Base-by-base conservation (phyloP, 1,140 invertebrate genomes). In the Cydia strobilella region DNA sequence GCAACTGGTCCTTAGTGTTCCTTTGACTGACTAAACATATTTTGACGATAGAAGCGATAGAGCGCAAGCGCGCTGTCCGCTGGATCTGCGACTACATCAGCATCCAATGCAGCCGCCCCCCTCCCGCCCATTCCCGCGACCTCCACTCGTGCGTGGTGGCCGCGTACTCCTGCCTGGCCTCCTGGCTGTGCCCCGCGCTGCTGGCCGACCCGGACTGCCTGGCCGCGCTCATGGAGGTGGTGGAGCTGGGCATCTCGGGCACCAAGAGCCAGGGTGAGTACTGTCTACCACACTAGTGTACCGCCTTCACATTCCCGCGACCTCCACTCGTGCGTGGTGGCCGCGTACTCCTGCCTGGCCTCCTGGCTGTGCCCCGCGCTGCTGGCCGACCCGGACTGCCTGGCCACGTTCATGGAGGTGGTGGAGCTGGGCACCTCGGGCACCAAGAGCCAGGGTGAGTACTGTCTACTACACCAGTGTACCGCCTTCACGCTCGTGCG, bases 71-170 rank as follows among this genome's bases (percentile, higher is more conserved):
- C 84, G 97, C 98, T n/a, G 97, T 99, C 4, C 98, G 99, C 88
- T 98, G 98, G 98, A 95, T 99, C 73, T 98, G 98, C 93, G 98
- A 99, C 94, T 99, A 99, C 89, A 99, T 99, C 82, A 96, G 97
- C 31, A 97, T 96, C 89, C 99, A 99, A 93, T 99, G 99, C 94
- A 98, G 96, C 79, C 95, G 98, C 72, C 99, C 99, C 20, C 98
- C 99, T 31, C 98, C 96, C 65, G 96, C 96, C 65, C 99, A 99
- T 94, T 99, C 98, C 7, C 97, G 98, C 91, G 99, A 99, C 94
- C 95, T 99, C 74, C 99, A 99, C 94, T 99, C 98, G 5, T 98
- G 98, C 76, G 99, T 99, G 78, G 98, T 99, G 23, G 98, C 98
- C 20, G 98, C 98, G 0, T 99, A 98, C 92, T 95, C 96, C 69